Percentiles rank a stretch among this genome's conserved stretches.
phyloP scores from a whole-genome alignment of 37 sponge, comb jelly and placozoan genomes.

The Crambe crambe region DNA sequence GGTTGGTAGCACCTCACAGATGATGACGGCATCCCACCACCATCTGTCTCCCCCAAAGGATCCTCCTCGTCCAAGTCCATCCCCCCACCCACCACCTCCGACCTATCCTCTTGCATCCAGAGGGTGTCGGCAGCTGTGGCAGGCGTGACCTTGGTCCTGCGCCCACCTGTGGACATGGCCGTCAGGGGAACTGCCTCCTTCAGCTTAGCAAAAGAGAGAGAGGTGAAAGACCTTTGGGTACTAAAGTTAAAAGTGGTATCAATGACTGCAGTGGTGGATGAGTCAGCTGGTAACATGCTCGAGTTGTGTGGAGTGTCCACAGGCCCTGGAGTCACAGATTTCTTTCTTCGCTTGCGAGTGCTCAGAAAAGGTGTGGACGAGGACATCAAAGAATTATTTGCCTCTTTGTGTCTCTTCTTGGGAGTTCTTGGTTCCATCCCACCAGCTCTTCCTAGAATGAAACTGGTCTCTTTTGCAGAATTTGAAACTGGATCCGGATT shows the following conservation, averaged over 20 bases:
- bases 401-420: background rate
- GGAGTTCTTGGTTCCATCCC: background rate
- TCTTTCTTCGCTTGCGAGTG: constrained; percentile 14
- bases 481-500: background rate
- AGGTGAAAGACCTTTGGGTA: constrained; percentile 5
- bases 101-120: constrained; percentile 12
- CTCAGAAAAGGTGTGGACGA: constrained; percentile 25
- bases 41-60: constrained; percentile 6
- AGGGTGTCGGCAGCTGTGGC: background rate
- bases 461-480: background rate
- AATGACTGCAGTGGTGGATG: background rate
- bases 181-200: background rate
- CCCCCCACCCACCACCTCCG: background rate
- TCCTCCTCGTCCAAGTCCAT: constrained; percentile 26
- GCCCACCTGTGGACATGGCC: constrained; percentile 15
- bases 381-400: background rate
- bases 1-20: constrained; percentile 24
- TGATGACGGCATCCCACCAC: background rate
- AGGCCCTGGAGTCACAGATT: background rate
- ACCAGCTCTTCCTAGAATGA: background rate
- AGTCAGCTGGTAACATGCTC: background rate
- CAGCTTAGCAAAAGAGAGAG: background rate
- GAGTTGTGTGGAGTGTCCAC: background rate
- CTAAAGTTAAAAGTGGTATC: background rate
- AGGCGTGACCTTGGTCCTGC: constrained; percentile 37